Percentiles rank a stretch among this genome's conserved stretches.
Evolutionary conservation across 35 echinoderm and acorn worm species (phyloP).

Genomic region (Strongylocentrotus purpuratus): DNA sequence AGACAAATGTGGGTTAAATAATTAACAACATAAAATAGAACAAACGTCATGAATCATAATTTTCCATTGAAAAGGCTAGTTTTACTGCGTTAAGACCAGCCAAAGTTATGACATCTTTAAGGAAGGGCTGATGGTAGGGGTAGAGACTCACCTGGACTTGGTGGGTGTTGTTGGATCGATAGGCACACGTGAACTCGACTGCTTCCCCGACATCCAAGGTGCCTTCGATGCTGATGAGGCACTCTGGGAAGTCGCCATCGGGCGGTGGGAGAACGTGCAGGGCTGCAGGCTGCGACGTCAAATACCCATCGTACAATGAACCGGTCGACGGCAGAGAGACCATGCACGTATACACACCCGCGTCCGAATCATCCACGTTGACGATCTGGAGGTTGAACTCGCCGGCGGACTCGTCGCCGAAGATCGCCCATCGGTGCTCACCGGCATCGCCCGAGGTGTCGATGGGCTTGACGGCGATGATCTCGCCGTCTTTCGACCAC

Average conservation of each 20-base stretch:
- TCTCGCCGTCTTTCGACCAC: constrained; percentile 1
- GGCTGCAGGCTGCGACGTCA: neutral
- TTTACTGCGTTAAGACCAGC: too few species aligned
- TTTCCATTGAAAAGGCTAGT: too few species aligned
- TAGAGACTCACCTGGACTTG: neutral
- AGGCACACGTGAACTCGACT: constrained; percentile 36
- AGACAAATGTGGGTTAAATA: too few species aligned
- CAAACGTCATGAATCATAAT: too few species aligned
- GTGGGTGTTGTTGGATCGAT: neutral
- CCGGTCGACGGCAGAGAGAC: neutral
- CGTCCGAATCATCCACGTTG: neutral
- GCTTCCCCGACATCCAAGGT: constrained; percentile 20
- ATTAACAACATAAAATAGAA: too few species aligned
- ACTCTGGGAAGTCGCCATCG: constrained; percentile 10
- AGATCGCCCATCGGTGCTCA: constrained; percentile 13
- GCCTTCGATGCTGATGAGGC: constrained; percentile 44
- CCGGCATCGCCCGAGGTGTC: neutral
- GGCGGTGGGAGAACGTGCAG: constrained; percentile 23
- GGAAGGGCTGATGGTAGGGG: too few species aligned
- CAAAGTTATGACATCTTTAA: too few species aligned
- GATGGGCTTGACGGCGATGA: neutral
- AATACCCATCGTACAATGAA: too few species aligned
- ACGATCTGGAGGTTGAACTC: constrained; percentile 51
- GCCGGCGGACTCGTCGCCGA: constrained; percentile 15
- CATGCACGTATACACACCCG: constrained; percentile 20